Base-by-base conservation (phyloP, 2,888 invertebrate genomes). In the Deilephila elpenor region DNA sequence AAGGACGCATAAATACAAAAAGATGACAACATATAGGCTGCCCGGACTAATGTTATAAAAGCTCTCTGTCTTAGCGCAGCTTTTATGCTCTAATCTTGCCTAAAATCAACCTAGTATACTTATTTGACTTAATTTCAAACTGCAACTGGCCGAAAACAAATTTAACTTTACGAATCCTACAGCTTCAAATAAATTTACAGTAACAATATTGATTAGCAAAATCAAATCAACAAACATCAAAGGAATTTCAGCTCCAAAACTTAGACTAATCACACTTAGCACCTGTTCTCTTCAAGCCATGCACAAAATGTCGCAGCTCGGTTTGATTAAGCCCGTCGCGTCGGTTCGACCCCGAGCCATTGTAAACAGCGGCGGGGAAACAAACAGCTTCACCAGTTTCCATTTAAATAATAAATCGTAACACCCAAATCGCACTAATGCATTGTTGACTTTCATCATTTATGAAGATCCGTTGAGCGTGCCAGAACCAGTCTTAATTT, bases 371-470 rank as follows among this genome's bases (percentile, higher is more conserved):
- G n/a, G 19, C 62, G 37, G 62, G 53, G 34, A 62, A 62, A 37
- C 37, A 62, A 62, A 37, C 62, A 62, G n/a, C 62, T 37, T 8
- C 34, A 62, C n/a, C 37, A n/a, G 37, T 62, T 62, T 62, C 62
- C 62, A 62, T 62, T 62, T 62, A 62, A 62, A 62, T 62, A 62
- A 62, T 62, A 62, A 62, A 62, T 62, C 37, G 62, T 34, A n/a
- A n/a, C 62, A 37, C 62, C 62, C 7, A 62, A 62, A 62, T 62
- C 62, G 34, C 37, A 62, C 37, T 62, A 62, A 62, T 62, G 37
- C 37, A 37, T 37, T 62, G 62, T 62, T 62, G 62, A 62, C 37
- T 37, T 17, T 62, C 62, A n/a, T 14, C 62, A 37, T 34, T 34
- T n/a, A 32, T n/a, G 32, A 34, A 37, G 62, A 19, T 3, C 32